Evolutionary conservation across 2,113 vertebrate genomes (phyloP), one percentile per base, ranked within the genome.

Genomic region (Glaucidium brasilianum): DNA sequence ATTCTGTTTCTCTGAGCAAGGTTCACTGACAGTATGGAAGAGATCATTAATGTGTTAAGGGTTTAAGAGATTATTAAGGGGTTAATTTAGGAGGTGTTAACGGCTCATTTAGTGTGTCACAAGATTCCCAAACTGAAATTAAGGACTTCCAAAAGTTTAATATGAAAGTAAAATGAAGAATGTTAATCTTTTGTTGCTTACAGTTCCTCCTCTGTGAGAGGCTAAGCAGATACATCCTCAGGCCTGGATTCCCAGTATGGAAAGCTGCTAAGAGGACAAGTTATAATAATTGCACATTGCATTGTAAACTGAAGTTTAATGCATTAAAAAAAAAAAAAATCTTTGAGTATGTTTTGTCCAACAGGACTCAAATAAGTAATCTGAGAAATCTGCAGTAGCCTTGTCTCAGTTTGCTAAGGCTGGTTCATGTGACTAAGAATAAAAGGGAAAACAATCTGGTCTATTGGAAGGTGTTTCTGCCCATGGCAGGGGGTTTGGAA

Each of bases 311-410:
- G 35, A 32, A 15, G 15, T 32, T 64, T 69, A 64, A 53, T 21
- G 13, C 45, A 7, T 53, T 21, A 22, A 25, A 18, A 11, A 20
- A 45, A 29, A 73, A 72, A 49, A 47, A 47, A 8, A 53, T 30
- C 19, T 41, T 64, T 34, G n/a, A 27, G 5, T 29, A 21, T 30
- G 19, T 80, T 93, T 75, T 62, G 34, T 62, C 41, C 6, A 41
- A 13, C 13, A 39, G 19, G 41, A 37, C 12, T 45, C 32, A 60
- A 7, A 37, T 30, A 64, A 74, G 9, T 0, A 0, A 62, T 30
- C n/a, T 68, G 41, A 53, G 49, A 73, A 56, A n/a, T 22, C 8
- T 21, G 16, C 21, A n/a, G 25, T 7, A 47, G 37, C 20, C 11
- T 72, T 63, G 16, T 4, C 6, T 2, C 20, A 17, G 27, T 49